Base-by-base conservation (phyloP, 2,888 invertebrate genomes). In the Deilephila elpenor region DNA sequence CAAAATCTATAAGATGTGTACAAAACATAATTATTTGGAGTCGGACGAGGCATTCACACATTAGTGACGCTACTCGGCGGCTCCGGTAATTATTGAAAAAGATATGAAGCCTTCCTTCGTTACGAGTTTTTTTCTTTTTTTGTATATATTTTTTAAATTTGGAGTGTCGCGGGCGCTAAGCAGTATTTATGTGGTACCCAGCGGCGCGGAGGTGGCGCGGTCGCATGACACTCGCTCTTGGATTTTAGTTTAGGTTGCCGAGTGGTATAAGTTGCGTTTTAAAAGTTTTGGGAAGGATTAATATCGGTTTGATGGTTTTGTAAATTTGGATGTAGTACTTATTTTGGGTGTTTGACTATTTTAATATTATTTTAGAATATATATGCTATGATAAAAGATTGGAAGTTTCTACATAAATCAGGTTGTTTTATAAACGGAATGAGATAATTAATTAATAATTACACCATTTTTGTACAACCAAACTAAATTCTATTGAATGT, bases 151-250 rank as follows among this genome's bases (percentile, higher is more conserved):
- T 87, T 88, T 87, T 87, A 87, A 91, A 91, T 93, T 92, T 89
- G 84, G 89, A 88, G 87, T 89, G 89, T 91, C 91, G 87, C 84
- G 89, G 87, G 84, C 88, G 89, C 86, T 94, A 93, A 94, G 93
- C 89, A 94, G 92, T 94, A 94, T 94, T 94, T 94, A 94, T 94
- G 94, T 88, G 93, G 87, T 92, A 88, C 90, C 93, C 93, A 91
- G 85, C 93, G 78, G 92, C 81, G 92, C 87, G 87, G 85, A 88
- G 88, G 86, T 83, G 84, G 87, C 85, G 86, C 80, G 84, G 82
- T 79, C 81, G 84, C 86, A 88, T 85, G 85, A 83, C 85, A 84
- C 82, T 85, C 81, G 82, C 74, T 78, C 76, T 73, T 76, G 73
- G 78, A 77, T 78, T 75, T 61, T 44, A 19, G 20, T 19, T n/a